phyloP scores from a whole-genome alignment of 2,113 vertebrate species.

The Camelus dromedarius region DNA sequence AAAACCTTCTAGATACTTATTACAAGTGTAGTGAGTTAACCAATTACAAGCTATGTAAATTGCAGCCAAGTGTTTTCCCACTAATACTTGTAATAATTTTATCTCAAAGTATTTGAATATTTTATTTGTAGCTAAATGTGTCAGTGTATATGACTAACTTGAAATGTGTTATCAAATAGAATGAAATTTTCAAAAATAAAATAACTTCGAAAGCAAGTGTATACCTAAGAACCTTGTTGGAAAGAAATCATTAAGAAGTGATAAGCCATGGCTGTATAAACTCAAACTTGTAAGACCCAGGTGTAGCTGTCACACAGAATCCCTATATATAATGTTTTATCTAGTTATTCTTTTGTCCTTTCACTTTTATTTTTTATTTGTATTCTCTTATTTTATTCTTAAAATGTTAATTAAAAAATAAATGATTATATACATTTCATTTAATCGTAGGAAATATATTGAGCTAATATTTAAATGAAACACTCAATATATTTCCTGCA shows the following conservation, averaged over 20 bases:
- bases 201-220: neutral
- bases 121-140: slow-evolving; percentile 10
- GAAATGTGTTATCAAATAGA: neutral
- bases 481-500: neutral
- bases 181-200: neutral
- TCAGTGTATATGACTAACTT: neutral
- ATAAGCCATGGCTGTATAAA: neutral
- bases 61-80: neutral
- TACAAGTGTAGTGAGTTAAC: neutral
- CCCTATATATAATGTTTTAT: neutral
- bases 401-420: neutral
- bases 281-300: neutral
- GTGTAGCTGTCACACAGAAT: neutral
- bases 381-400: neutral
- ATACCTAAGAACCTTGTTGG: neutral
- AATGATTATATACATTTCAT: neutral
- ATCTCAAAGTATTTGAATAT: slow-evolving; percentile 34
- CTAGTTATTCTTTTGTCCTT: neutral
- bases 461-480: slow-evolving; percentile 11
- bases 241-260: neutral
- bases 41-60: neutral
- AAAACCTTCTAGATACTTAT: neutral
- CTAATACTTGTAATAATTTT: neutral
- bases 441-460: neutral
- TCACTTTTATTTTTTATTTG: neutral